These are phyloP conservation scores for Eristalis intricaria DNA, from an alignment of 2,888 invertebrate genomes.

Conservation along the genomic window DNA sequence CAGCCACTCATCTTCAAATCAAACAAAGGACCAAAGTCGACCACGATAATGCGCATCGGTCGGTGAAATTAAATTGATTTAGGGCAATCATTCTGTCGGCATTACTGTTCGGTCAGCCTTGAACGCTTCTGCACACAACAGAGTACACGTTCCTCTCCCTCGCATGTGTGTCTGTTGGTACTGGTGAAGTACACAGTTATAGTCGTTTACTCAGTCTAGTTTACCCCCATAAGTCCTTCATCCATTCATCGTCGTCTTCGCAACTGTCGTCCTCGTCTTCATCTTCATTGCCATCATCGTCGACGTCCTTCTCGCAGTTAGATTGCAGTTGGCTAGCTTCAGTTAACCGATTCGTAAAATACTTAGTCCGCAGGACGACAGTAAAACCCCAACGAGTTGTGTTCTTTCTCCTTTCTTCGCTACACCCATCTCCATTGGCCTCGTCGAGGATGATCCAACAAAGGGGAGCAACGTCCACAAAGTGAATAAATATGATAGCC, in stretches of 20 bases:
- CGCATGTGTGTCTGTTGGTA: neutral
- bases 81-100: conserved; percentile 7
- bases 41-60: conserved; percentile 22
- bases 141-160: neutral
- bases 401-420: neutral
- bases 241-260: neutral
- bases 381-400: conserved; percentile 26
- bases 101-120: conserved; percentile 6
- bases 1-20: neutral
- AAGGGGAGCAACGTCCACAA: conserved; percentile 2
- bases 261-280: neutral
- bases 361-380: conserved; percentile 11
- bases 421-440: neutral
- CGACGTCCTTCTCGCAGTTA: neutral
- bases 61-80: conserved; percentile 32
- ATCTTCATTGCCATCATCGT: neutral
- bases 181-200: neutral
- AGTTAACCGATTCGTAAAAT: conserved; percentile 21
- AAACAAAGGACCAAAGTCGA: neutral
- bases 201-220: neutral
- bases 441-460: neutral
- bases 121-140: neutral
- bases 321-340: conserved; percentile 9
- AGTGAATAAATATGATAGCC: conserved; percentile 49
- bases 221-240: neutral